Conservation (phyloP, 2,797 vertebrate species). For the Hapalemur alaotrensis region DNA sequence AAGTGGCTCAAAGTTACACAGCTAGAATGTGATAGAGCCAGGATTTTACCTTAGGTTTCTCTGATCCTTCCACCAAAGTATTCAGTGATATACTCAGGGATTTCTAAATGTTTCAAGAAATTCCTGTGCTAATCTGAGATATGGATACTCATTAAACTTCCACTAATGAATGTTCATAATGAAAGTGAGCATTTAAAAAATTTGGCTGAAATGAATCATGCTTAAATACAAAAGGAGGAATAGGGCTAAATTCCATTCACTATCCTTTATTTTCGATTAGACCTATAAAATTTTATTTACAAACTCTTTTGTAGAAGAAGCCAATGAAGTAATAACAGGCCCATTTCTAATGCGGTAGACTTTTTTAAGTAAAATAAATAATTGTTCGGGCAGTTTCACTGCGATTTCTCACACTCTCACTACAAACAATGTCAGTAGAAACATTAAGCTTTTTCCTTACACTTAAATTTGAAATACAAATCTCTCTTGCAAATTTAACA, state of each 20-base stretch:
- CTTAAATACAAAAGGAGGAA: neutral
- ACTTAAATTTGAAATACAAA: constrained; percentile 51
- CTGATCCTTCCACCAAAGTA: neutral
- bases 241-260: neutral
- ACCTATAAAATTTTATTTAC: neutral
- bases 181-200: neutral
- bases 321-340: neutral
- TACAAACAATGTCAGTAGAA: constrained; percentile 30
- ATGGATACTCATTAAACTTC: neutral
- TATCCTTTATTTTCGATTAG: neutral
- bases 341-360: neutral
- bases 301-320: constrained; percentile 23
- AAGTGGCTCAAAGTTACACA: neutral
- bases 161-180: constrained; percentile 18
- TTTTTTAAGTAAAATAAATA: constrained; percentile 24
- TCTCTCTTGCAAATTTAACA: constrained; percentile 37
- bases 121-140: neutral
- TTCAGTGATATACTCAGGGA: neutral
- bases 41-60: neutral
- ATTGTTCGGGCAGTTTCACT: constrained; percentile 15
- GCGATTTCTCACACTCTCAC: neutral
- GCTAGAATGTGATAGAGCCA: neutral
- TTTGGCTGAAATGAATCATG: constrained; percentile 16
- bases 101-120: constrained; percentile 19
- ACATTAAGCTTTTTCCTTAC: constrained; percentile 12